Base-by-base conservation (phyloP, 2,797 vertebrate genomes). In the Masticophis lateralis region DNA sequence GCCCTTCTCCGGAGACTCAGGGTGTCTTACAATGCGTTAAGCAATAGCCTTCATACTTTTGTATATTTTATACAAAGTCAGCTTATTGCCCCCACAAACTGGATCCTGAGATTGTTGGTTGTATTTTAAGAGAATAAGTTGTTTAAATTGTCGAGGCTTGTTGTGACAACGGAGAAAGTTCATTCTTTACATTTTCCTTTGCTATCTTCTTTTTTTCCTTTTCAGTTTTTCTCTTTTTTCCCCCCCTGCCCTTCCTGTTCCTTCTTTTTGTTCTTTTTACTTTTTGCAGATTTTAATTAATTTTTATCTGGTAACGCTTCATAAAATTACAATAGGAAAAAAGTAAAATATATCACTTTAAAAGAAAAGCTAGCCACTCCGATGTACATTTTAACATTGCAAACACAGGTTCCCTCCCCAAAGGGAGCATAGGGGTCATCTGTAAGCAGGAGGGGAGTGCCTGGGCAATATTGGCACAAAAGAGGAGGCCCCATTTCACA, bases 381-480 rank as follows among this genome's bases (percentile, higher is more conserved):
- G 10, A 18, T 0, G 18, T n/a, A 53, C 18, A 32, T 0, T n/a
- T 0, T 2, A 61, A 91, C 88, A 89, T 92, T 79, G 20, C 51
- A 0, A 55, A 59, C 86, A 28, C 10, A 0, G 0, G 2, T 22
- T 10, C 55, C 2, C 4, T 57, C 8, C 56, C n/a, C 2, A 20
- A n/a, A 89, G 18, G 55, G 2, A 89, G 57, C 18, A 0, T 1
- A 79, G 9, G 22, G 55, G 28, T 43, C 61, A 0, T 86, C 94
- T 56, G 16, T 88, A 91, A 92, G 86, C 90, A 61, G n/a, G 32
- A 51, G 66, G 66, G 12, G 20, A n/a, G 12, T 51, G n/a, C n/a
- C 12, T 86, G 60, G 69, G 47, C 86, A 10, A 94, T 94, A 87
- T 91, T 95, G 66, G 16, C 25, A 56, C 18, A 69, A 8, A 55